Evolutionary conservation across 1,140 invertebrate species (phyloP).

Genomic region (Psilanteris sp.): DNA sequence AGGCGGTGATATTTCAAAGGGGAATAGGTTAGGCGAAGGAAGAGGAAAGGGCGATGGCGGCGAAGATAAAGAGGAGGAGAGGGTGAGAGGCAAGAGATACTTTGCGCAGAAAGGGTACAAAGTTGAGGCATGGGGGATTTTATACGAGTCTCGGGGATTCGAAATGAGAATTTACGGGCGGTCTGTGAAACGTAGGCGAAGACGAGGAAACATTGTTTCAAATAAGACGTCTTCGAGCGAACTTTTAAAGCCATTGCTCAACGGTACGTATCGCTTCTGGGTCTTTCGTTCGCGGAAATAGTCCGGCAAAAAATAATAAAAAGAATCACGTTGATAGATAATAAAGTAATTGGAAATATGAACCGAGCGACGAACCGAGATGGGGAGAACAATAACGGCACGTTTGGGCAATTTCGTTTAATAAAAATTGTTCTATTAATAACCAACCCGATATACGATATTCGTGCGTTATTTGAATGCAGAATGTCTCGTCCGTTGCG

Average conservation of each 20-base stretch:
- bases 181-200: constrained; percentile 67
- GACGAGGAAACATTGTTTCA: constrained; percentile 78
- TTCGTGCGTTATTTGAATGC: constrained; percentile 13
- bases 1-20: constrained; percentile 70
- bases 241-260: constrained; percentile 62
- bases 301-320: constrained; percentile 33
- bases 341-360: constrained; percentile 48
- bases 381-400: too few relatives aligned
- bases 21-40: constrained; percentile 67
- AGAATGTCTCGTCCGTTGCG: constrained; percentile 19
- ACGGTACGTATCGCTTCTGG: constrained; percentile 60
- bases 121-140: constrained; percentile 66
- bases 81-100: constrained; percentile 48
- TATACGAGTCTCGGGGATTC: constrained; percentile 79
- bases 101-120: constrained; percentile 58
- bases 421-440: constrained; percentile 26
- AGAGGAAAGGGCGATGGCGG: constrained; percentile 63
- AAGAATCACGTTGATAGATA: constrained; percentile 34
- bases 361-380: constrained; percentile 1
- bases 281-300: constrained; percentile 58
- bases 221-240: constrained; percentile 76
- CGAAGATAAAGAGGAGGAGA: constrained; percentile 46
- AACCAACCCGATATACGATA: constrained; percentile 17
- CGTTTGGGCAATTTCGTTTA: too few relatives aligned
- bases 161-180: constrained; percentile 80